These are phyloP conservation scores for Monodelphis domestica DNA, from an alignment of 2,797 vertebrate species.

Conservation along the genomic window DNA sequence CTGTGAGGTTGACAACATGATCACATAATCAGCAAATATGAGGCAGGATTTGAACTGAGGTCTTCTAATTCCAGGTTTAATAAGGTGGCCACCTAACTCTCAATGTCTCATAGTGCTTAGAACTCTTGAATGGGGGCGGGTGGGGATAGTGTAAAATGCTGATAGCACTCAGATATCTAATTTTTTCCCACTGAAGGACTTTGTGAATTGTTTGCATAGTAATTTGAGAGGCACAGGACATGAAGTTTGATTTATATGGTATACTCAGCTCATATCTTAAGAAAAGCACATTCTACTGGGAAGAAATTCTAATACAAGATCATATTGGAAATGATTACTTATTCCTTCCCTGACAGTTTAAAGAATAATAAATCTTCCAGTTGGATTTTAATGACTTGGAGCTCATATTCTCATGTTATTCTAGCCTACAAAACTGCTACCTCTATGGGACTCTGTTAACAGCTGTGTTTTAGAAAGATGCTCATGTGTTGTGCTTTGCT, in stretches of 20 bases:
- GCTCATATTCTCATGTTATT: conserved; percentile 37
- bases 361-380: not conserved
- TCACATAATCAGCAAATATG: not conserved
- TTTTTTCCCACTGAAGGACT: not conserved
- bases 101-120: not conserved
- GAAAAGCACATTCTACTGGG: not conserved
- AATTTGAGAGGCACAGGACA: not conserved
- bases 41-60: not conserved
- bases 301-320: not conserved
- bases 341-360: not conserved
- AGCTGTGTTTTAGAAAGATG: conserved; percentile 29
- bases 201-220: not conserved
- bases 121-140: not conserved
- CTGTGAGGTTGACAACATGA: conserved; percentile 4
- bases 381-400: conserved; percentile 32
- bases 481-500: not conserved
- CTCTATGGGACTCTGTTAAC: conserved; percentile 64
- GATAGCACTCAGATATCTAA: not conserved
- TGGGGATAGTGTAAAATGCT: conserved; percentile 1
- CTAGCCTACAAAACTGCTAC: conserved; percentile 42
- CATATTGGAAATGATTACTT: not conserved
- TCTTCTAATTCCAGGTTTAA: not conserved
- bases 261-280: not conserved
- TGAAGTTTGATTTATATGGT: not conserved
- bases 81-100: not conserved